Base-by-base conservation (phyloP, 2,113 vertebrate genomes). In the Periophthalmus modestus region DNA sequence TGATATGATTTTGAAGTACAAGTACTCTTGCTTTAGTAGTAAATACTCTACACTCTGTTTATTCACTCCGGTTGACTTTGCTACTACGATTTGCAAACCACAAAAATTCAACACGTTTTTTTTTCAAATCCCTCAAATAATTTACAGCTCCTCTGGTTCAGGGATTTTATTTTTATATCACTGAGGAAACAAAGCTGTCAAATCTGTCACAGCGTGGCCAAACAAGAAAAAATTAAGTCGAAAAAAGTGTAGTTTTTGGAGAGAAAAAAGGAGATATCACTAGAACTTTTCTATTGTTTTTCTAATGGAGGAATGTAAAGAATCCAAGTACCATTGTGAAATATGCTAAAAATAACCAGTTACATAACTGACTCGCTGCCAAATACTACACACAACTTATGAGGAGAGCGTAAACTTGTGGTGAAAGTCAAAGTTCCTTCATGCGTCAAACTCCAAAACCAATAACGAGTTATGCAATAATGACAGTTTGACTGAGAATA, bases 211-310 rank as follows among this genome's bases (percentile, higher is more conserved):
- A 82, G 16, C 71, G 72, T n/a, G 77, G 85, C 69, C 39, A 14
- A 28, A 0, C 12, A 3, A 33, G 69, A 72, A 58, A 75, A 73
- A 28, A 28, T 28, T 1, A 2, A 28, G 28, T 28, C 3, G 28
- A 28, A 28, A 89, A 88, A 75, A 43, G 7, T 43, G 36, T 39
- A 9, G 10, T 14, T 16, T 62, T 9, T 34, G 59, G 24, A 61
- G 58, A 61, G 24, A 4, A 19, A 50, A 50, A 16, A 50, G 48
- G 48, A 24, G 57, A 34, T 94, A 92, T 95, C 93, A 94, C 89
- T 91, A 89, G 87, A 46, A 82, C 86, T 91, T 93, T 7, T 92
- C 83, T 77, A 90, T 84, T 36, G 73, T 91, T 93, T 88, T 74
- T 85, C 88, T 86, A 84, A 85, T 69, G 52, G 46, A 54, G 90